Evolutionary conservation across 1,140 invertebrate species (phyloP).

Genomic region (Hyposmocoma kahamanoa): DNA sequence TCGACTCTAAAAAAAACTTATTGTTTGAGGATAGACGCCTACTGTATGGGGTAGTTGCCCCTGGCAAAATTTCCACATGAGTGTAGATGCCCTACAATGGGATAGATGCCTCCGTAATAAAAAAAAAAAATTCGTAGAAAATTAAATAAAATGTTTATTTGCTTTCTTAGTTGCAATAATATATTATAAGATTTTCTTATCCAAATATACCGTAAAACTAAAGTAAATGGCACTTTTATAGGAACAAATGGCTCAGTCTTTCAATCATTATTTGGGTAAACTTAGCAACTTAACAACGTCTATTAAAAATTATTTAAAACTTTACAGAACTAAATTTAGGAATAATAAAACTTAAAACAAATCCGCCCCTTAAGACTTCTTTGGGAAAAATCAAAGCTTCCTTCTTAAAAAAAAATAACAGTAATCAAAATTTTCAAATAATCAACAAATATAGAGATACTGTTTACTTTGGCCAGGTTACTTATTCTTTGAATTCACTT

Average conservation of each 20-base stretch:
- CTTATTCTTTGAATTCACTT: slow-evolving; percentile 1
- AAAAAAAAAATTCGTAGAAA: neutral
- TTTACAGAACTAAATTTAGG: neutral
- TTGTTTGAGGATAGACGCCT: neutral
- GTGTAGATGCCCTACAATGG: neutral
- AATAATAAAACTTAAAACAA: neutral
- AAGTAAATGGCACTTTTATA: too few relatives aligned
- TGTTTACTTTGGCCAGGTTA: slow-evolving; percentile 1
- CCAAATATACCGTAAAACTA: too few relatives aligned
- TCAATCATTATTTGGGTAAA: neutral
- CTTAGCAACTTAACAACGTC: neutral
- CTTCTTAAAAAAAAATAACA: slow-evolving; percentile 1
- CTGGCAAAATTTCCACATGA: neutral
- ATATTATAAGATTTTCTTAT: too few relatives aligned
- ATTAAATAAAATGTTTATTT: neutral
- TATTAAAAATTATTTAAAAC: neutral
- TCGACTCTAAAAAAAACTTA: neutral
- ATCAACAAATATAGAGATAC: neutral
- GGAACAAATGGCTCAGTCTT: too few relatives aligned
- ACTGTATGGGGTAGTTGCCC: neutral
- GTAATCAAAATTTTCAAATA: slow-evolving; percentile 1
- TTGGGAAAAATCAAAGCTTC: neutral
- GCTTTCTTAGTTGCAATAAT: too few relatives aligned
- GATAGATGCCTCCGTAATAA: neutral
- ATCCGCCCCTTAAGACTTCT: neutral